These are phyloP conservation scores for Esox niger DNA, from an alignment of 2,113 vertebrate species.

Conservation along the genomic window DNA sequence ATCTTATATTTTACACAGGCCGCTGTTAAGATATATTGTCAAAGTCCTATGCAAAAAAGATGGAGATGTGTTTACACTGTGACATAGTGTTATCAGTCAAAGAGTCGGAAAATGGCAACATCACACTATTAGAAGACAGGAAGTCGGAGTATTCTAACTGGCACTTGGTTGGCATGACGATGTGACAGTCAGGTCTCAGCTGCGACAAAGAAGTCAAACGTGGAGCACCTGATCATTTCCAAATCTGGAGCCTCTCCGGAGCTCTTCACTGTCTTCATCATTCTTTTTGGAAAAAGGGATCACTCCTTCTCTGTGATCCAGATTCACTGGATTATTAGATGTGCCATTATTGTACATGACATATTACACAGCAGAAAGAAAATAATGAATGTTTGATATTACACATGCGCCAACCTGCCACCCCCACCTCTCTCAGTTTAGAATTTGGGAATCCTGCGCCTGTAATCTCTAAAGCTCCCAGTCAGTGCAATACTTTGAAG, in stretches of 20 bases:
- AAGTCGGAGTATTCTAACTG: conserved; percentile 41
- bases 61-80: conserved; percentile 64
- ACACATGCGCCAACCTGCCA: neutral
- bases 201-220: conserved; percentile 48
- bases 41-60: conserved; percentile 40
- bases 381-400: conserved; percentile 37
- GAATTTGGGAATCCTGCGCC: conserved; percentile 6
- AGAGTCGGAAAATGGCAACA: conserved; percentile 45
- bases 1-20: conserved; percentile 31
- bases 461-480: conserved; percentile 38
- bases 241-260: conserved; percentile 14
- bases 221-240: conserved; percentile 37
- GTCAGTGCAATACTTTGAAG: conserved; percentile 49
- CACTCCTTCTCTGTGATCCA: conserved; percentile 21
- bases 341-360: conserved; percentile 38
- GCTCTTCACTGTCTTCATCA: conserved; percentile 20
- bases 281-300: conserved; percentile 15
- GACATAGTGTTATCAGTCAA: conserved; percentile 69
- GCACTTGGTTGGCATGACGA: conserved; percentile 47
- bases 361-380: conserved; percentile 20
- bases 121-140: conserved; percentile 48
- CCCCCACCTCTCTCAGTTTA: conserved; percentile 9
- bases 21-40: conserved; percentile 54
- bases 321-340: conserved; percentile 33
- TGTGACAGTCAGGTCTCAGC: conserved; percentile 51